phyloP scores from a whole-genome alignment of 2,888 invertebrate species.

The Empis livida region DNA sequence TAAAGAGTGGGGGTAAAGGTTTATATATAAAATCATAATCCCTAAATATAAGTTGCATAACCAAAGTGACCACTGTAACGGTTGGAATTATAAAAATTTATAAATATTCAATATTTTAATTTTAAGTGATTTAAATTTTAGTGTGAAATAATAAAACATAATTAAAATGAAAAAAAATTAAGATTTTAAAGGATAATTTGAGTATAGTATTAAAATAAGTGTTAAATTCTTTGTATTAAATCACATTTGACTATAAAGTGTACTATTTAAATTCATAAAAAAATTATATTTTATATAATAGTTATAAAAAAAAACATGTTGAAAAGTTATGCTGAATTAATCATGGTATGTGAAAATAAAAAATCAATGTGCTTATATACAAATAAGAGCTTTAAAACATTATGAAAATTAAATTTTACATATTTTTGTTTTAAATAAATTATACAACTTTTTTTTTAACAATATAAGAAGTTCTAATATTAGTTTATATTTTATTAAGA shows the following conservation, averaged over 20 bases:
- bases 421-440: too few species aligned
- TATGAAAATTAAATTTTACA: too few species aligned
- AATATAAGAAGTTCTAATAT: too few species aligned
- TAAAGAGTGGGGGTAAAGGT: conserved; percentile 7
- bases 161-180: neutral
- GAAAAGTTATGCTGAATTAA: neutral
- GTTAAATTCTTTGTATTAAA: too few species aligned
- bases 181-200: neutral
- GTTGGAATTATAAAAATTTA: neutral
- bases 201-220: neutral
- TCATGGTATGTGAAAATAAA: neutral
- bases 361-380: neutral
- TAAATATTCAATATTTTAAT: neutral
- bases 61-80: neutral
- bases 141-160: neutral
- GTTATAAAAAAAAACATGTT: neutral
- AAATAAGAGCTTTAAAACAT: too few species aligned
- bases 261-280: neutral
- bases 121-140: neutral
- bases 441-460: too few species aligned
- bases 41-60: conserved; percentile 2
- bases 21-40: conserved; percentile 9
- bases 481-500: too few species aligned
- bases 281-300: neutral
- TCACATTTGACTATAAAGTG: too few species aligned